Conservation (phyloP, 1,140 invertebrate species). For the Leptinotarsa undecemlineata region DNA sequence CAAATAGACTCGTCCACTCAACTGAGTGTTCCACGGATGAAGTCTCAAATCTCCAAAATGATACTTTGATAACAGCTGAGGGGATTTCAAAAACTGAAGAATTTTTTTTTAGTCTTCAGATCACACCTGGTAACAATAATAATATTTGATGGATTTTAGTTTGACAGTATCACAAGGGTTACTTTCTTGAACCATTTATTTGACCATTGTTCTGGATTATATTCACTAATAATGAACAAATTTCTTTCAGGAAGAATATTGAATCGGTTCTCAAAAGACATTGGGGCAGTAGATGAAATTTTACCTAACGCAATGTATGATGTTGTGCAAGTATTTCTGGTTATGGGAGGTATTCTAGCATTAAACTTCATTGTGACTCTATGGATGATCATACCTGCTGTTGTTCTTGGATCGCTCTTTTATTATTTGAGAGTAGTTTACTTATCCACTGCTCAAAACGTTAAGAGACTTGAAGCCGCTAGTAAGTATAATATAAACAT, state of each 20-base stretch:
- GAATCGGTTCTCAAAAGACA: conserved; percentile 78
- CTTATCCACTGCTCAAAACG: conserved; percentile 78
- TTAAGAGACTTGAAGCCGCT: conserved; percentile 83
- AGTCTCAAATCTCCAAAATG: no score
- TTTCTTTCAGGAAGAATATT: conserved; percentile 60
- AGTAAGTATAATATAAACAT: background rate
- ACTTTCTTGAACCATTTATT: no score
- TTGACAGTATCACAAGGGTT: no score
- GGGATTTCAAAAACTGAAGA: no score
- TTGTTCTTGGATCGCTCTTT: conserved; percentile 72
- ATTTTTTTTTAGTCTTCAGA: no score
- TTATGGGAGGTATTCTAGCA: conserved; percentile 56
- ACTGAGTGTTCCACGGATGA: no score
- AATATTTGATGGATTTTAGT: no score
- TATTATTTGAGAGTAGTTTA: conserved; percentile 78
- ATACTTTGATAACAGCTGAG: no score
- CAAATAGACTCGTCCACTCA: no score
- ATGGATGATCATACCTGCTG: conserved; percentile 71
- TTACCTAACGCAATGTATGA: conserved; percentile 80
- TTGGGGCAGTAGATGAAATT: conserved; percentile 82
- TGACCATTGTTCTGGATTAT: no score
- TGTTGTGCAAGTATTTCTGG: conserved; percentile 70
- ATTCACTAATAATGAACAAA: background rate
- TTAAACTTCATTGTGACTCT: conserved; percentile 67
- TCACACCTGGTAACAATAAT: no score